phyloP scores from a whole-genome alignment of 1,140 invertebrate genomes.

The Drosophila insularis region DNA sequence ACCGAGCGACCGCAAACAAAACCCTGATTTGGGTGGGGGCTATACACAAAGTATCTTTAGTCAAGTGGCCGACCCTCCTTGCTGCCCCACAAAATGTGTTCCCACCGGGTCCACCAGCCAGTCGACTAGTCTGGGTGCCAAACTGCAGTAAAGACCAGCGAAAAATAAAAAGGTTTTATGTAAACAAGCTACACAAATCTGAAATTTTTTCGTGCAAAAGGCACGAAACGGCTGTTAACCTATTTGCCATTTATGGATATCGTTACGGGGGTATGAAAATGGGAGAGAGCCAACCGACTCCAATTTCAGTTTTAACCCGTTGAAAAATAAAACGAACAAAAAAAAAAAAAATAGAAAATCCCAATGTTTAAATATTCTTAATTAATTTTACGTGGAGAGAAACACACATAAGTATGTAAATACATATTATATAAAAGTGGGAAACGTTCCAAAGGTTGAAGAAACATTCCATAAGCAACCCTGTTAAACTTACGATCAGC shows the following conservation, averaged over 20 bases:
- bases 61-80: slow-evolving; percentile 2
- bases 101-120: not conserved
- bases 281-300: not conserved
- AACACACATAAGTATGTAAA: not conserved
- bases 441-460: not conserved
- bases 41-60: slow-evolving; percentile 2
- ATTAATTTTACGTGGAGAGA: not conserved
- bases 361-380: slow-evolving; percentile 28
- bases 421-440: not conserved
- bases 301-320: slow-evolving; percentile 43
- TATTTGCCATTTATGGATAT: slow-evolving; percentile 62
- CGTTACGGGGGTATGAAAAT: slow-evolving; percentile 30
- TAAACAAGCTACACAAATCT: slow-evolving; percentile 49
- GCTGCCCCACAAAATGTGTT: not conserved
- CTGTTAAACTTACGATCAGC: not conserved
- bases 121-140: slow-evolving; percentile 13
- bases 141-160: slow-evolving; percentile 31
- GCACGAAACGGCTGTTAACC: slow-evolving; percentile 77
- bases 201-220: slow-evolving; percentile 61
- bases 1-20: slow-evolving; percentile 38
- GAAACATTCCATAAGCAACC: not conserved
- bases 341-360: slow-evolving; percentile 9
- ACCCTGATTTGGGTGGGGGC: not conserved
- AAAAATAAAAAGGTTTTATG: slow-evolving; percentile 62
- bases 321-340: slow-evolving; percentile 41